Conservation (phyloP, 2,797 vertebrate genomes). For the Enteromius anoplus region DNA sequence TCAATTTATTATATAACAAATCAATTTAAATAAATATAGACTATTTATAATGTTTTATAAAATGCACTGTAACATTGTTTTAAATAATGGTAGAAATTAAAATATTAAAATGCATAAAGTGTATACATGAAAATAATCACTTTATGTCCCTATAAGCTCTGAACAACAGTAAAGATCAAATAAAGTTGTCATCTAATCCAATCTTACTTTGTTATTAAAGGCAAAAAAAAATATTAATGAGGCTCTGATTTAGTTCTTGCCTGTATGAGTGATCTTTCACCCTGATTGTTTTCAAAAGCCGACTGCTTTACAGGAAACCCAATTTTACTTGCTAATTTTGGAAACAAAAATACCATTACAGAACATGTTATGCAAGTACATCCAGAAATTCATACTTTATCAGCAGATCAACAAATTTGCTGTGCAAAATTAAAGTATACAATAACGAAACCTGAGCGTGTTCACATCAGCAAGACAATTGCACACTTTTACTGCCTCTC, state of each 20-base stretch:
- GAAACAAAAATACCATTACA: slow-evolving; percentile 31
- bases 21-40: background rate
- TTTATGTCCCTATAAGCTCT: background rate
- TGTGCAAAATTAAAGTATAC: no score
- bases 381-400: slow-evolving; percentile 25
- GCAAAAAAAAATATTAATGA: background rate
- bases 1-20: background rate
- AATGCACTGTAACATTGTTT: background rate
- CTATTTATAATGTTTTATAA: background rate
- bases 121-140: background rate
- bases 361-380: slow-evolving; percentile 30
- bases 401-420: no score
- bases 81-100: background rate
- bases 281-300: slow-evolving; percentile 7
- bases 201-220: background rate
- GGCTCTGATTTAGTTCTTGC: background rate
- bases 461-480: slow-evolving; percentile 42
- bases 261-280: slow-evolving; percentile 9
- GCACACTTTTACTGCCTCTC: slow-evolving; percentile 37
- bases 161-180: background rate
- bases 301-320: slow-evolving; percentile 20
- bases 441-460: slow-evolving; percentile 51
- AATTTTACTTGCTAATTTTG: slow-evolving; percentile 7
- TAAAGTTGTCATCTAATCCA: background rate
- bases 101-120: background rate